phyloP scores from a whole-genome alignment of 2,113 vertebrate species.

The Cochlearius cochlearius region DNA sequence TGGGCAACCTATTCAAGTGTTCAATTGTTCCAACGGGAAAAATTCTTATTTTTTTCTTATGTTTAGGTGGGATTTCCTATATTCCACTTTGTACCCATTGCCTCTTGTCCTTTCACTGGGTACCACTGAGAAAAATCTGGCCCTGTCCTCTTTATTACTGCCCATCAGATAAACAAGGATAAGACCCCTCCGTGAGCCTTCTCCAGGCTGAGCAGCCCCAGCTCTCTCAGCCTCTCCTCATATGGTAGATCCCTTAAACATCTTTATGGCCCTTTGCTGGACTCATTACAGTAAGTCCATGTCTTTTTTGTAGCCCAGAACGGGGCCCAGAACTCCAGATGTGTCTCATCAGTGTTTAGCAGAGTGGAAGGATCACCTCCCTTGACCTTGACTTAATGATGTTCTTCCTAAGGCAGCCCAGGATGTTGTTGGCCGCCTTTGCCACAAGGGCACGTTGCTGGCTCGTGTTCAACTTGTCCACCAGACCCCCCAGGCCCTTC shows the following conservation, averaged over 20 bases:
- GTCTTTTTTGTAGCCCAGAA: background rate
- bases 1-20: background rate
- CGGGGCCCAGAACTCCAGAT: background rate
- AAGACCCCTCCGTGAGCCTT: rapidly evolving
- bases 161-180: background rate
- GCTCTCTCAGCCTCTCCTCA: background rate
- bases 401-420: background rate
- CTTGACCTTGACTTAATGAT: background rate
- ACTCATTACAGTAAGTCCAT: background rate
- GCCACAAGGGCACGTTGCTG: background rate
- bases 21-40: background rate
- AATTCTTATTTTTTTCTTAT: background rate
- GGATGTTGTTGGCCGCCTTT: background rate
- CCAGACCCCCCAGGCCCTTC: background rate
- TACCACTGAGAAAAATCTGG: background rate
- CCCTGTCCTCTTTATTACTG: background rate
- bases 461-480: background rate
- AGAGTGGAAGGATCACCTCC: background rate
- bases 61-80: background rate
- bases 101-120: background rate
- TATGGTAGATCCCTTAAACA: background rate
- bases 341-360: background rate
- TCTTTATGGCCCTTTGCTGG: background rate
- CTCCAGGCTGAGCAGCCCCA: background rate
- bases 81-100: background rate